Base-by-base conservation (phyloP, 2,888 invertebrate species). In the Ischnus inquisitorius region DNA sequence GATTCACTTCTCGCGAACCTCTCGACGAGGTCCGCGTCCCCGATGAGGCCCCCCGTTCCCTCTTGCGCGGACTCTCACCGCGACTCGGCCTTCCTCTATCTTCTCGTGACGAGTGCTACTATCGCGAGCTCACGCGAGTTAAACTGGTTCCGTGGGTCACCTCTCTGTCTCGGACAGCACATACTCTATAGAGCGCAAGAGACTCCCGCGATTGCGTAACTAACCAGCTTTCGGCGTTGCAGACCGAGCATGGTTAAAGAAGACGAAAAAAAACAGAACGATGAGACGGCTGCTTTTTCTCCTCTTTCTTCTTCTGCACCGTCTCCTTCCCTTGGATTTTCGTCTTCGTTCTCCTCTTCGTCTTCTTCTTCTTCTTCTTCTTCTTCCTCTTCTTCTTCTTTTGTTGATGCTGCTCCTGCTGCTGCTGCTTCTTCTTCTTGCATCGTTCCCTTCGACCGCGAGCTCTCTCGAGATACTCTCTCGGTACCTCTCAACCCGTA, bases 1-100 rank as follows among this genome's bases (percentile, higher is more conserved):
- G 90, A 92, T 91, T 92, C 90, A 90, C 89, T 83, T 71, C 54
- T 80, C 83, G 83, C 60, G 62, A 60, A 76, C 51, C 43, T 80
- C 67, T 34, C 34, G 34, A 8, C 34, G 34, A 34, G 34, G 34
- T 34, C 34, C 64, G 79, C 79, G 62, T 79, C 82, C 68, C 68
- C 43, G 79, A 79, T 82, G 69, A 78, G 72, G 10, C 12, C 12
- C 62, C 82, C 64, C 68, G 10, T 43, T 22, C 41, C 14, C 34
- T 34, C 65, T 8, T 28, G 14, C 34, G 19, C 10, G 22, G 25
- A 22, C 65, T 16, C 64, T 62, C 76, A 82, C 84, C 84, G 82
- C 84, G 78, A 69, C 69, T 75, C 74, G 84, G 84, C 82, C 84
- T 84, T 84, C 84, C 82, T 84, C 81, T 83, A 78, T 78, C 82